Evolutionary conservation across 2,113 vertebrate species (phyloP), one percentile per base, ranked within the genome.

Genomic region (Lophochroa leadbeateri): DNA sequence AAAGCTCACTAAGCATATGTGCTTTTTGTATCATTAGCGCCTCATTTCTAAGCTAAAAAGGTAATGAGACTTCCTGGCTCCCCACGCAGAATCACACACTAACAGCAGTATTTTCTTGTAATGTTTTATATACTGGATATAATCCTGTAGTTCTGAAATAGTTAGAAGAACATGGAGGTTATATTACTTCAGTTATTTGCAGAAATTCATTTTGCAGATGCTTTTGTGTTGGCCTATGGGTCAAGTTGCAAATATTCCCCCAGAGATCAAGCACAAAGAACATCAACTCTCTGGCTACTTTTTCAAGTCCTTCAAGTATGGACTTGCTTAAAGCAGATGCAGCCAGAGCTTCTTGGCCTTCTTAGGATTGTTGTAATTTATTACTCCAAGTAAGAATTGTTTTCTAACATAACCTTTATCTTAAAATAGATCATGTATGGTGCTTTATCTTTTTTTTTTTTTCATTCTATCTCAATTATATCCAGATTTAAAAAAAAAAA

Each of bases 301-400:
- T 97, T 96, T 96, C 83, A 96, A 82, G 92, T 93, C 52, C 65
- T 92, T 98, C 98, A 96, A 98, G 98, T 98, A 94, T 95, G 86
- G 97, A 97, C 98, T 98, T 99, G 98, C 88, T 98, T 74, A 95
- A 96, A 96, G 96, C 97, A 98, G 98, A 98, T 98, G 97, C 90
- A 97, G 95, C 49, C 90, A 72, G 80, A 93, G 64, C 85, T 95
- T 90, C 90, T 96, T 96, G 96, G 95, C 94, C 96, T 96, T 96
- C 95, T 94, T 96, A 78, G 31, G 79, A 71, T 84, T n/a, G 75
- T 97, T 97, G 93, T 98, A 98, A 98, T 98, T 98, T 98, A 98
- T 97, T 95, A 94, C 80, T 93, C 92, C 96, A 96, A 96, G 47
- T 92, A 94, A 77, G 58, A 88, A 80, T 76, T 87, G 61, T 81